Evolutionary conservation across 2,888 invertebrate genomes (phyloP).

Genomic region (Drosophila niveifrons): DNA sequence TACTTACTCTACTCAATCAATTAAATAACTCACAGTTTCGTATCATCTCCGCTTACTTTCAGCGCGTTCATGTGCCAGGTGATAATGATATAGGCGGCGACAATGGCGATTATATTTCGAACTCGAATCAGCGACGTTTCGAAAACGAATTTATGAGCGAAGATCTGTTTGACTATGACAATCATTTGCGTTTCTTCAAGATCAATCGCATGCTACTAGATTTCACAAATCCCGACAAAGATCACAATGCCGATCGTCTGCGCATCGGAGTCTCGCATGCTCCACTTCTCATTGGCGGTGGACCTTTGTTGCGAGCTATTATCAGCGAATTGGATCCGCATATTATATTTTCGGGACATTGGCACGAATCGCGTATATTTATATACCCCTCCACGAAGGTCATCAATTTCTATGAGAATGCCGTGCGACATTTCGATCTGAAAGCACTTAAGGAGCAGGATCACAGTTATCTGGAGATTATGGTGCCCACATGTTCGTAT

Average conservation of each 20-base stretch:
- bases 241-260: constrained; percentile 78
- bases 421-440: constrained; percentile 81
- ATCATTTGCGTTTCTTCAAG: constrained; percentile 89
- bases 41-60: constrained; percentile 80
- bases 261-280: constrained; percentile 91
- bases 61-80: constrained; percentile 95
- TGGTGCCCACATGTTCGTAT: constrained; percentile 97
- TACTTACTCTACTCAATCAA: not conserved
- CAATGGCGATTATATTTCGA: constrained; percentile 89
- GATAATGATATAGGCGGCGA: constrained; percentile 99
- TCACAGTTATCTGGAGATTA: constrained; percentile 89
- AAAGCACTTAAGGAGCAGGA: constrained; percentile 79
- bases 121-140: constrained; percentile 90
- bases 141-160: constrained; percentile 91
- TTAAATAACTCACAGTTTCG: constrained; percentile 61
- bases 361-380: constrained; percentile 86
- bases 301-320: constrained; percentile 86
- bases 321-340: constrained; percentile 89
- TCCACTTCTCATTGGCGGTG: constrained; percentile 86
- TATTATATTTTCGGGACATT: constrained; percentile 90
- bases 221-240: constrained; percentile 87
- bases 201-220: constrained; percentile 89
- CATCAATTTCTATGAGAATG: constrained; percentile 82
- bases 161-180: constrained; percentile 87
- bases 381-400: constrained; percentile 83